phyloP scores from a whole-genome alignment of 2,888 invertebrate genomes.

The Trachelus tabidus region DNA sequence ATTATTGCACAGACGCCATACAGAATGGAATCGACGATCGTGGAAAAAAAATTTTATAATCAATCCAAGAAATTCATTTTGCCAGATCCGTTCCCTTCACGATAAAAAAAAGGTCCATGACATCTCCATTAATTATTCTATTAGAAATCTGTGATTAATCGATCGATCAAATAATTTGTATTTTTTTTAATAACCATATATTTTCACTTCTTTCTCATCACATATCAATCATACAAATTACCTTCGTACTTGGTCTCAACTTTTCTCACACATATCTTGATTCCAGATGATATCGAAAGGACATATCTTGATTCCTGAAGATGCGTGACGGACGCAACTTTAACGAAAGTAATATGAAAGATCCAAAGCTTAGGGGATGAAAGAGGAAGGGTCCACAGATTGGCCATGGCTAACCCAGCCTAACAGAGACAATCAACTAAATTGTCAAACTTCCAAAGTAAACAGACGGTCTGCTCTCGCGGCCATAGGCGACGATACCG shows the following conservation, averaged over 20 bases:
- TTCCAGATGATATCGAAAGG: background rate
- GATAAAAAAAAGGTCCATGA: no score
- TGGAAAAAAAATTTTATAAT: background rate
- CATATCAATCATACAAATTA: background rate
- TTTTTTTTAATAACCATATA: no score
- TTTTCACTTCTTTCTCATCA: no score
- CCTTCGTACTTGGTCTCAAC: background rate
- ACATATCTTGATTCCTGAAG: background rate
- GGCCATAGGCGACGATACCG: background rate
- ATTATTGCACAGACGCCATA: no score
- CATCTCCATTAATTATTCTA: no score
- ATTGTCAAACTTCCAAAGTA: slow-evolving; percentile 26
- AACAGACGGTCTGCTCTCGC: slow-evolving; percentile 11
- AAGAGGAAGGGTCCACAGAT: slow-evolving; percentile 1
- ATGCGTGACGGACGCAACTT: background rate
- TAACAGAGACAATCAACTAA: slow-evolving; percentile 24
- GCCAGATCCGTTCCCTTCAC: no score
- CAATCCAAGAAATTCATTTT: background rate
- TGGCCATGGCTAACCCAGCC: slow-evolving; percentile 9
- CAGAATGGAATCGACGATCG: no score
- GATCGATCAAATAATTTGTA: no score
- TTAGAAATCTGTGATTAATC: no score
- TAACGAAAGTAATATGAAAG: slow-evolving; percentile 1
- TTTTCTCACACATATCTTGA: background rate
- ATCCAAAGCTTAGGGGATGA: background rate